Conservation (phyloP, 2,797 vertebrate genomes). For the Cyprinella venusta region DNA sequence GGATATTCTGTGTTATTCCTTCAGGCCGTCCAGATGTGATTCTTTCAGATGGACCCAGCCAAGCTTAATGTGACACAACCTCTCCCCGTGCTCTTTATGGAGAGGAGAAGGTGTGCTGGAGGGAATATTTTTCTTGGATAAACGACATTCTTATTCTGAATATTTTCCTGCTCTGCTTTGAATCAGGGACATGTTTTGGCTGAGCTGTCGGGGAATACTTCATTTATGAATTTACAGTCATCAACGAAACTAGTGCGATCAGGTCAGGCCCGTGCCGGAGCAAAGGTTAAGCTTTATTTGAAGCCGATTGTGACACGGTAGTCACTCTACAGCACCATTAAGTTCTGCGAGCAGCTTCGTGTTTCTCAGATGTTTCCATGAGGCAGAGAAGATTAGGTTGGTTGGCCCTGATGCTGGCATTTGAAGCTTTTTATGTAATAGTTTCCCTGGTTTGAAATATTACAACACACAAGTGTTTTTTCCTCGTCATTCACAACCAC, state of each 20-base stretch:
- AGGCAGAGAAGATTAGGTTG: conserved; percentile 18
- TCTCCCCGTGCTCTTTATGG: conserved; percentile 67
- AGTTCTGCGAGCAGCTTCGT: conserved; percentile 10
- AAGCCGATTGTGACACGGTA: conserved; percentile 35
- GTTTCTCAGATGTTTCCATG: conserved; percentile 39
- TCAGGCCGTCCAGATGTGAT: conserved; percentile 53
- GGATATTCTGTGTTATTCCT: conserved; percentile 54
- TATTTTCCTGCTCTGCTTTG: conserved; percentile 70
- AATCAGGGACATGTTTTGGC: conserved; percentile 54
- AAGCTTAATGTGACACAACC: conserved; percentile 68
- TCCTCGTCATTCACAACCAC: background rate
- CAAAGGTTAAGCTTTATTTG: conserved; percentile 50
- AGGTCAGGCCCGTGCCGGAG: conserved; percentile 36
- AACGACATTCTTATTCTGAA: conserved; percentile 70
- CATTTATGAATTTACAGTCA: conserved; percentile 48
- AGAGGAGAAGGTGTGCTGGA: conserved; percentile 71
- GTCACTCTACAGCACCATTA: conserved; percentile 36
- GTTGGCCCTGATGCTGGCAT: conserved; percentile 1
- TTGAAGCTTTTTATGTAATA: conserved; percentile 12
- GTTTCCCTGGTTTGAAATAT: conserved; percentile 27
- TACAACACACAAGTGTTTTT: conserved; percentile 12
- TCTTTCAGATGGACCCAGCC: conserved; percentile 66
- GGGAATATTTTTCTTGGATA: conserved; percentile 76
- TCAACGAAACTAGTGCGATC: conserved; percentile 26
- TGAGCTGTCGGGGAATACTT: conserved; percentile 29